Evolutionary conservation across 2,113 vertebrate genomes (phyloP).

Genomic region (Bambusicola thoracicus): DNA sequence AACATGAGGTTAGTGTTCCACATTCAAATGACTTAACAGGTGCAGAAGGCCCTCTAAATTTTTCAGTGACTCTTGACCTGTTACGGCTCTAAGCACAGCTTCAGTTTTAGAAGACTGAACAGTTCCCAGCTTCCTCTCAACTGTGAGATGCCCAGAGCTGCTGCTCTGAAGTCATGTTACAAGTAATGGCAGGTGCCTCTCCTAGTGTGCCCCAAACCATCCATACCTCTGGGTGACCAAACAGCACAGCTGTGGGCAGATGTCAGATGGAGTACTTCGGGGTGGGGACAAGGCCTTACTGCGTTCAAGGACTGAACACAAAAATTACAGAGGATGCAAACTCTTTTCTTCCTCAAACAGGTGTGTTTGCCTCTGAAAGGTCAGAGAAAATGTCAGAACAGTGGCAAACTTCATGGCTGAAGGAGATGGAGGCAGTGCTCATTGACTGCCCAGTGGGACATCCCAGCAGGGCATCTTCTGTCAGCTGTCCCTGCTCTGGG

Average conservation of each 20-base stretch:
- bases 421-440: not conserved
- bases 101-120: not conserved
- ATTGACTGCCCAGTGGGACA: accelerated
- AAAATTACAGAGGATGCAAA: not conserved
- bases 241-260: not conserved
- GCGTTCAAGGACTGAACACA: not conserved
- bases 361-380: not conserved
- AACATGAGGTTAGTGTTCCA: not conserved
- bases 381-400: not conserved
- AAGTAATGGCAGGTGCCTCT: not conserved
- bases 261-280: not conserved
- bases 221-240: not conserved
- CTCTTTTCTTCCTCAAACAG: not conserved
- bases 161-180: not conserved
- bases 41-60: not conserved
- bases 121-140: not conserved
- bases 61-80: not conserved
- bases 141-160: not conserved
- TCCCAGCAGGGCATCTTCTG: not conserved
- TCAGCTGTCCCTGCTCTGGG: not conserved
- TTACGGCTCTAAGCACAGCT: not conserved
- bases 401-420: accelerated
- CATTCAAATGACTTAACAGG: not conserved
- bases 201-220: not conserved
- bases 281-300: not conserved